These are phyloP conservation scores for Quadroppia sp. DNA, from an alignment of 2,888 invertebrate genomes.

Conservation along the genomic window DNA sequence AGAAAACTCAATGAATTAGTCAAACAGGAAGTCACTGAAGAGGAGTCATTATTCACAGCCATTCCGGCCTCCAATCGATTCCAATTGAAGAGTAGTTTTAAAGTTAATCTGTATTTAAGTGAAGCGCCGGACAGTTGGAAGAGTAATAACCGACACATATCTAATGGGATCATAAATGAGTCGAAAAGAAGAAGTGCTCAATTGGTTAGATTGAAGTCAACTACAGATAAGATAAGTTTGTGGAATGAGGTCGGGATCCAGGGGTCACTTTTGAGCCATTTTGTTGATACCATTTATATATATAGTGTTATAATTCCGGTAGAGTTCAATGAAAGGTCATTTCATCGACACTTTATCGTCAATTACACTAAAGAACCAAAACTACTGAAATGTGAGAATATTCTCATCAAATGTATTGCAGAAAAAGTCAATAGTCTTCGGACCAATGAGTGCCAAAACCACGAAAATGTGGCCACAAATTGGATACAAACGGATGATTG, in stretches of 20 bases:
- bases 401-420: not conserved
- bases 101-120: not conserved
- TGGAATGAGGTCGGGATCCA: slow-evolving; percentile 17
- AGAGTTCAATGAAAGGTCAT: not conserved
- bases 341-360: slow-evolving; percentile 6
- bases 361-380: slow-evolving; percentile 12
- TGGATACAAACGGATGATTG: not conserved
- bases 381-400: not conserved
- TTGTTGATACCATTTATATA: slow-evolving; percentile 5
- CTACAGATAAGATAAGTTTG: slow-evolving; percentile 17
- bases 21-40: not conserved
- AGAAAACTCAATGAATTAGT: not conserved
- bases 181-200: not conserved
- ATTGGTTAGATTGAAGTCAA: not conserved
- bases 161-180: not conserved
- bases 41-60: not conserved
- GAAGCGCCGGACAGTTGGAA: not conserved
- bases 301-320: slow-evolving; percentile 4
- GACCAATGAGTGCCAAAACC: not conserved
- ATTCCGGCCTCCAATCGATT: slow-evolving; percentile 5
- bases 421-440: not conserved
- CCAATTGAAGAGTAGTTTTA: slow-evolving; percentile 3
- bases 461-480: not conserved
- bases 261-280: slow-evolving; percentile 14
- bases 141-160: not conserved